phyloP scores from a whole-genome alignment of 1,140 invertebrate genomes.

The Teleogryllus occipitalis region DNA sequence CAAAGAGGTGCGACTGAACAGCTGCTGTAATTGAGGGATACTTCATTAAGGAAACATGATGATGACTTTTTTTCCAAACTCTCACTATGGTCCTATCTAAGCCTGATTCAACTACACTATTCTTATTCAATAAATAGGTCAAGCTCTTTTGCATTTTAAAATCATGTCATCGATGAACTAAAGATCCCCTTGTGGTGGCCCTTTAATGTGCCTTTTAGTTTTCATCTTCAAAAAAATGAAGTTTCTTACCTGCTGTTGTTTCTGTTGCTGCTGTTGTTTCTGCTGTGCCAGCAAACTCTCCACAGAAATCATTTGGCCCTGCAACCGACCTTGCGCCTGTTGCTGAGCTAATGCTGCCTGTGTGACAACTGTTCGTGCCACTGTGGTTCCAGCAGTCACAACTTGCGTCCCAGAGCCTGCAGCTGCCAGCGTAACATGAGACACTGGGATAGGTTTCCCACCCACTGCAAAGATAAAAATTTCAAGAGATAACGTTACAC shows the following conservation, averaged over 20 bases:
- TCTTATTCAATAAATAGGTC: too few relatives aligned
- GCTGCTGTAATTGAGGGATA: too few relatives aligned
- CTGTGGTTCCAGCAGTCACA: conserved; percentile 14
- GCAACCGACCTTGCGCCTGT: conserved; percentile 43
- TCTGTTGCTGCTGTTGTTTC: conserved; percentile 26
- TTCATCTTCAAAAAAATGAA: background rate
- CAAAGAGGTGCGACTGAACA: too few relatives aligned
- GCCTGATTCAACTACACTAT: too few relatives aligned
- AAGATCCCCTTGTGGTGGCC: too few relatives aligned
- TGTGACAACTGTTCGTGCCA: conserved; percentile 18
- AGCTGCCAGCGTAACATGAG: conserved; percentile 23
- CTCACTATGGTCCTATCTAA: too few relatives aligned
- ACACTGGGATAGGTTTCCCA: conserved; percentile 14
- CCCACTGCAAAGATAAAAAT: conserved; percentile 4
- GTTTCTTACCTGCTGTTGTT: background rate
- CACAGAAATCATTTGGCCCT: conserved; percentile 56
- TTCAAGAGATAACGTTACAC: too few relatives aligned
- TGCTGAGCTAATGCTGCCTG: conserved; percentile 30
- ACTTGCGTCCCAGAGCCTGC: conserved; percentile 30
- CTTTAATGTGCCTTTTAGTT: background rate
- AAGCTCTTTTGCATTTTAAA: too few relatives aligned
- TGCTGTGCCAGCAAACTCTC: conserved; percentile 52
- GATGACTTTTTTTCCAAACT: too few relatives aligned
- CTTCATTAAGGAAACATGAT: too few relatives aligned
- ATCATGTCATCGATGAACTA: too few relatives aligned